Evolutionary conservation across 1,140 invertebrate species (phyloP).

Genomic region (Goniozus legneri): DNA sequence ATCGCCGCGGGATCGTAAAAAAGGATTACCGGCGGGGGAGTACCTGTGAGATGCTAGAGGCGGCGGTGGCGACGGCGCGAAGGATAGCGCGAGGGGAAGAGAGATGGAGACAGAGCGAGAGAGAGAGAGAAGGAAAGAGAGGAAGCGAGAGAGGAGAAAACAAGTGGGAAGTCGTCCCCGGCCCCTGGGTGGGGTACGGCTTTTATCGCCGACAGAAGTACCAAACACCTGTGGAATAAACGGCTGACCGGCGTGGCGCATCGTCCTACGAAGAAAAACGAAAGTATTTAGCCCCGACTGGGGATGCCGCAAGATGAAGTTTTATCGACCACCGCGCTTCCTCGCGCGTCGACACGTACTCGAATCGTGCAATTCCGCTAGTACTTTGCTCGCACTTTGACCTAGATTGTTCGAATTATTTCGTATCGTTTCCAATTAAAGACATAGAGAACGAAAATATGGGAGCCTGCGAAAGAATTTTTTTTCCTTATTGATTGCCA

Average conservation of each 20-base stretch:
- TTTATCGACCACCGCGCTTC: slow-evolving; percentile 32
- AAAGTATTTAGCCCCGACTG: slow-evolving; percentile 39
- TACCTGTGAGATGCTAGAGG: slow-evolving; percentile 11
- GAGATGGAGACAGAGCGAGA: not conserved
- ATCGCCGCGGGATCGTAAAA: slow-evolving; percentile 12
- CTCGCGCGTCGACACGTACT: too few species aligned
- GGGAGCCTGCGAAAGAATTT: too few species aligned
- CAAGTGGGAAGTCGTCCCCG: slow-evolving; percentile 7
- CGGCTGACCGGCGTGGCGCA: slow-evolving; percentile 47
- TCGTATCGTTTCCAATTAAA: too few species aligned
- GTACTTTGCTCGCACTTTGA: too few species aligned
- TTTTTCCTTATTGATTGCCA: too few species aligned
- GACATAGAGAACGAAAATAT: too few species aligned
- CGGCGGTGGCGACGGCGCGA: not conserved
- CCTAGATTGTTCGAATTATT: too few species aligned
- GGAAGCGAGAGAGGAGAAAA: not conserved
- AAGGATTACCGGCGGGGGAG: slow-evolving; percentile 8
- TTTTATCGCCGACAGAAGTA: slow-evolving; percentile 55
- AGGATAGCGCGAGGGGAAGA: not conserved
- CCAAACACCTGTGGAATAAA: slow-evolving; percentile 56
- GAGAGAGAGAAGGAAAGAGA: not conserved
- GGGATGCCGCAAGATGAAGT: slow-evolving; percentile 28
- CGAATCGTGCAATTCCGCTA: too few species aligned
- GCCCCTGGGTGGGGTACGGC: slow-evolving; percentile 42
- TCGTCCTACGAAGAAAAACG: slow-evolving; percentile 49